Evolutionary conservation across 2,113 vertebrate species (phyloP), one percentile per base, ranked within the genome.

Genomic region (Scartelaos histophorus): DNA sequence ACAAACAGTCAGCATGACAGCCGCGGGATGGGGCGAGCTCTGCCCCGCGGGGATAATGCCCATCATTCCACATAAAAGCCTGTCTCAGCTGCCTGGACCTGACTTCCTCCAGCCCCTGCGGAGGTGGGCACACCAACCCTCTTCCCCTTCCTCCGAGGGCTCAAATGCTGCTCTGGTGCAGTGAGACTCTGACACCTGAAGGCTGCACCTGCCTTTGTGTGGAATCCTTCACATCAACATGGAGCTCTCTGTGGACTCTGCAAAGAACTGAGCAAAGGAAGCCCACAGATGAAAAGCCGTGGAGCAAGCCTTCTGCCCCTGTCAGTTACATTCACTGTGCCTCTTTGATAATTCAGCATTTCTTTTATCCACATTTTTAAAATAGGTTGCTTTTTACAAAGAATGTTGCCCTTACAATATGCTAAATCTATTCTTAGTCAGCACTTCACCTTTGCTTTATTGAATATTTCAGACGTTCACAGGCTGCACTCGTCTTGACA

Each of bases 61-160:
- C 73, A 80, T 82, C 82, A 71, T 74, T 76, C 67, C 68, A 74
- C 62, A 89, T 82, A 76, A 88, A 90, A 87, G 54, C 78, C 43
- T 15, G 58, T 78, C 82, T 88, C 73, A 75, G 85, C 82, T 69
- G 80, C 78, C 56, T 71, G 7, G 19, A 61, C 67, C 73, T 62
- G 15, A 74, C 74, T 77, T 79, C 74, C 78, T 62, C 60, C 74
- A 69, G 58, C 73, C 56, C 74, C 76, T 62, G 64, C 38, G 34
- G 81, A 62, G 49, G 46, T 56, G 80, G 81, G 73, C 76, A 71
- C 71, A 62, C 71, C 67, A 71, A 62, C 82, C 70, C 64, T 53
- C 65, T 80, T 76, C 70, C 54, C 25, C 45, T 70, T 54, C 71
- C 67, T 68, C 82, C 66, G 13, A 51, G 49, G 71, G 73, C 78